Base-by-base conservation (phyloP, 2,888 invertebrate genomes). In the Neoaliturus tenellus region DNA sequence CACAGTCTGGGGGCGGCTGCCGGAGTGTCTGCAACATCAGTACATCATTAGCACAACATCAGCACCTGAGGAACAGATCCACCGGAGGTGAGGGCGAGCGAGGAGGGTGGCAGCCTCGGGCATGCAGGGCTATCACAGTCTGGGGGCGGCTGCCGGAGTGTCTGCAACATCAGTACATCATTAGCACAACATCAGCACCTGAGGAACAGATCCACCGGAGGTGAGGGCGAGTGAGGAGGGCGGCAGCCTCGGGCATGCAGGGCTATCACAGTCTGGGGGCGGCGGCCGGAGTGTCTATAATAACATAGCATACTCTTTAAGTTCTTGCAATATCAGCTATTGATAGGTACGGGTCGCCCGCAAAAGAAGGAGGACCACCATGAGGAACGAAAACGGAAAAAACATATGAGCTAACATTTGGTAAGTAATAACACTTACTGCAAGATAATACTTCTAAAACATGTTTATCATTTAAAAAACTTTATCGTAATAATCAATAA, bases 231-330 rank as follows among this genome's bases (percentile, higher is more conserved):
- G 69, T n/a, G 25, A 31, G 62, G 69, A 69, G 33, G 69, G 69
- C 69, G 69, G 69, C 69, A 69, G 69, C 6, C 69, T 69, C 58
- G 58, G 25, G 58, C n/a, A n/a, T n/a, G 33, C 51, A 17, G 78
- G 78, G 48, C 4, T 78, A 51, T 78, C 78, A 78, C 78, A 78
- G 78, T 41, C 25, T 17, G 73, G 20, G 73, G 35, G 73, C 25
- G 51, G 51, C 44, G n/a, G 51, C 12, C 28, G 51, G 58, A 58
- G 58, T 17, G 58, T 14, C 58, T 58, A 25, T 25, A 58, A 58
- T 25, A 58, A 48, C 10, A 51, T n/a, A 51, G n/a, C n/a, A n/a
- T n/a, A n/a, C n/a, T n/a, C n/a, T n/a, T n/a, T n/a, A n/a, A n/a
- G n/a, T n/a, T n/a, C n/a, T n/a, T n/a, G n/a, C n/a, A n/a, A n/a